phyloP scores from a whole-genome alignment of 2,113 vertebrate genomes.

The Salminus brasiliensis region DNA sequence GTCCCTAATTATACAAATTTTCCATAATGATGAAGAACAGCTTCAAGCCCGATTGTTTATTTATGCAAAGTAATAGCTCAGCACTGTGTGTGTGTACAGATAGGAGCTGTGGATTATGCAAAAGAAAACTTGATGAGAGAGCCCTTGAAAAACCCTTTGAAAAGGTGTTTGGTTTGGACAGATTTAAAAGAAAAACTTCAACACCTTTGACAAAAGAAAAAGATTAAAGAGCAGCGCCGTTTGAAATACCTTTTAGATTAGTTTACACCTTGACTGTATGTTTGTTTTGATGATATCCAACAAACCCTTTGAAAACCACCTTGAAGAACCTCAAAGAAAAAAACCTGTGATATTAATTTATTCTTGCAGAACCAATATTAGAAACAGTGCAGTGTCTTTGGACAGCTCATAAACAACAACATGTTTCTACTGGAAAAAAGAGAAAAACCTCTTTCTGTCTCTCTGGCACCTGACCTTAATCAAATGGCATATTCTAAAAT shows the following conservation, averaged over 20 bases:
- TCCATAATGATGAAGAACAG: not conserved
- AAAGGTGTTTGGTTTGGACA: not conserved
- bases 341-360: conserved; percentile 25
- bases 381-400: not conserved
- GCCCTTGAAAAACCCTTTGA: not conserved
- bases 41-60: not conserved
- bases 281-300: conserved; percentile 1
- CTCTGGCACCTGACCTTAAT: not conserved
- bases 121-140: conserved; percentile 12
- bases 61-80: not conserved
- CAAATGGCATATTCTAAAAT: not conserved
- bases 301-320: not conserved
- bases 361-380: not conserved
- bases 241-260: conserved; percentile 3
- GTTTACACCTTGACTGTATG: conserved; percentile 5
- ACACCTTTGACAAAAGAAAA: not conserved
- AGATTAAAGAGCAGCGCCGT: not conserved
- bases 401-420: not conserved
- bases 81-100: not conserved
- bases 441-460: not conserved
- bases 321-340: not conserved
- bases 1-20: not conserved
- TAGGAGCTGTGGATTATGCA: not conserved
- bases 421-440: not conserved
- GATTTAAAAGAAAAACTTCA: not conserved